These are phyloP conservation scores for Champsocephalus gunnari DNA, from an alignment of 2,797 vertebrate genomes.

Conservation along the genomic window DNA sequence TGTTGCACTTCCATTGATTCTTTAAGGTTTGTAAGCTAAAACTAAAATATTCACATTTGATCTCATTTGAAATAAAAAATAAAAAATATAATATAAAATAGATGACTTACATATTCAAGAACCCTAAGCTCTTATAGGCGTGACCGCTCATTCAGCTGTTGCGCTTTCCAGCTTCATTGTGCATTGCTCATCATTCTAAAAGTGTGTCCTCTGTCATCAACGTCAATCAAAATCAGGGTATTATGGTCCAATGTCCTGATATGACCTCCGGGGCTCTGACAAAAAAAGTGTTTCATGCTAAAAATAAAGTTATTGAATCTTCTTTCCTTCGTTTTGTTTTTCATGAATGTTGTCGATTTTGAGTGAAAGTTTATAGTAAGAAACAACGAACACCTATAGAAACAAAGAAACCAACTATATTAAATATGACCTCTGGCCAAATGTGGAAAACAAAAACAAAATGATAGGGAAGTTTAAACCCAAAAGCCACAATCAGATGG, in stretches of 20 bases:
- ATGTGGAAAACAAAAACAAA: conserved; percentile 61
- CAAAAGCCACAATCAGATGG: conserved; percentile 75
- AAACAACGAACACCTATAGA: conserved; percentile 25
- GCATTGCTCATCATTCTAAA: conserved; percentile 26
- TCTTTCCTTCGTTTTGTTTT: background rate
- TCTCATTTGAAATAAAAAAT: background rate
- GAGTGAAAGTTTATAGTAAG: conserved; percentile 18
- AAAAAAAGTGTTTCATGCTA: conserved; percentile 5
- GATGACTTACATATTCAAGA: conserved; percentile 5
- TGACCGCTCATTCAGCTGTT: conserved; percentile 10
- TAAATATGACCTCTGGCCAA: conserved; percentile 42
- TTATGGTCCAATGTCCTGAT: conserved; percentile 7
- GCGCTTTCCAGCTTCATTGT: conserved; percentile 34
- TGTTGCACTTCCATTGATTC: background rate
- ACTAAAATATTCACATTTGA: background rate
- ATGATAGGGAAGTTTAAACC: conserved; percentile 81
- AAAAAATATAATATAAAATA: conserved; percentile 2
- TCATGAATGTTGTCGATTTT: background rate
- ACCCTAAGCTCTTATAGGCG: conserved; percentile 12
- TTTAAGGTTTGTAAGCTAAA: background rate
- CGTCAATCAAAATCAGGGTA: conserved; percentile 22
- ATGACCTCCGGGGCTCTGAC: conserved; percentile 17
- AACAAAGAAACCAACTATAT: conserved; percentile 41
- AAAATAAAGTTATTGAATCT: background rate
- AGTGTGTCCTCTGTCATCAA: conserved; percentile 44